Conservation (phyloP, 2,888 invertebrate species). For the Tachina lurida region DNA sequence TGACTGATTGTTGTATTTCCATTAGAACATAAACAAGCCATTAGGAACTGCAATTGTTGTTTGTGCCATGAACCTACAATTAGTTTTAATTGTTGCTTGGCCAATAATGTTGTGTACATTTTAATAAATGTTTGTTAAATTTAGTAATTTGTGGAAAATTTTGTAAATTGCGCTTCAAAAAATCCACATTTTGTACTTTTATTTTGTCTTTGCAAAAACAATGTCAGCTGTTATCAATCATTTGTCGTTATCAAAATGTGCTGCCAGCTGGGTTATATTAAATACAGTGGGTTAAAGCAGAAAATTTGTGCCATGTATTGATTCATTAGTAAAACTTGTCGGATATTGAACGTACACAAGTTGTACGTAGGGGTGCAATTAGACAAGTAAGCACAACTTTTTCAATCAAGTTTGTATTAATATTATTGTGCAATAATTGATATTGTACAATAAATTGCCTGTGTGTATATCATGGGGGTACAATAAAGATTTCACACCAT, state of each 20-base stretch:
- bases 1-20: conserved; percentile 21
- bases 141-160: conserved; percentile 19
- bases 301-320: neutral
- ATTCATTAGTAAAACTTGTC: too few relatives aligned
- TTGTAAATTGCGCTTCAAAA: conserved; percentile 37
- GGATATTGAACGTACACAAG: too few relatives aligned
- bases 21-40: conserved; percentile 64
- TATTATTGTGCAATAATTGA: too few relatives aligned
- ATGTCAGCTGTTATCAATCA: conserved; percentile 32
- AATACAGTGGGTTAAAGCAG: neutral
- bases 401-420: too few relatives aligned
- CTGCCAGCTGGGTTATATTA: neutral
- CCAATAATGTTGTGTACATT: conserved; percentile 74
- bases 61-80: conserved; percentile 70
- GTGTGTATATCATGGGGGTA: too few relatives aligned
- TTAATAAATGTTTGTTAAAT: conserved; percentile 20
- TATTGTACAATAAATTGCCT: too few relatives aligned
- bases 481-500: too few relatives aligned
- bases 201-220: conserved; percentile 19
- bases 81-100: conserved; percentile 73
- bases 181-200: conserved; percentile 34
- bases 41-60: conserved; percentile 72
- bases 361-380: too few relatives aligned
- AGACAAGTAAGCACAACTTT: too few relatives aligned
- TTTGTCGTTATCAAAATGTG: neutral